These are phyloP conservation scores for Aselliscus stoliczkanus DNA, from an alignment of 2,797 vertebrate genomes.

Conservation along the genomic window DNA sequence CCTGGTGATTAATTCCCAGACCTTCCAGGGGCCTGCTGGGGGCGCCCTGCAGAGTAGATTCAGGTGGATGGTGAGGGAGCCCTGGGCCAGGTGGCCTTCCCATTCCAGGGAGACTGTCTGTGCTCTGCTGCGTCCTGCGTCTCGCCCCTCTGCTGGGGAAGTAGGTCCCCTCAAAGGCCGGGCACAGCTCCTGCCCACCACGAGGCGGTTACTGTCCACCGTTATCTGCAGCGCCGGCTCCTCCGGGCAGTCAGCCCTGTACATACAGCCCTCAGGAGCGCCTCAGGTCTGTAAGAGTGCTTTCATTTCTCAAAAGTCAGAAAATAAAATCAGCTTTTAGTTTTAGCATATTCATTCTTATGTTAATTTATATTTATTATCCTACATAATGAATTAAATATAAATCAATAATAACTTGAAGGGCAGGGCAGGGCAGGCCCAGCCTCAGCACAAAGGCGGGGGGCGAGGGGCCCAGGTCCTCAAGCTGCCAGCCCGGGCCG, in stretches of 20 bases:
- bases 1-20: fast-evolving
- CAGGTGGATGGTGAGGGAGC: not conserved
- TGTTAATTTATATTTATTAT: not conserved
- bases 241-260: fast-evolving
- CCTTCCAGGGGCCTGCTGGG: fast-evolving
- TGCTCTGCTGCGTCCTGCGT: not conserved
- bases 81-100: not conserved
- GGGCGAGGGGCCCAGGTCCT: not conserved
- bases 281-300: no score
- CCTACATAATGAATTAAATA: not conserved
- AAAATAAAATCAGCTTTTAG: not conserved
- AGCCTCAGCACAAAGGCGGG: not conserved
- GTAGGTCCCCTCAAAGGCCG: fast-evolving
- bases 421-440: not conserved
- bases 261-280: fast-evolving
- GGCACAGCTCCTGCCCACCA: not conserved
- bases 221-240: not conserved
- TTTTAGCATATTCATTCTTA: not conserved
- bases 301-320: not conserved
- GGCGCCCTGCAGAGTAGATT: not conserved
- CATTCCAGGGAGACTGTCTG: fast-evolving
- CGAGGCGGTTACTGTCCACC: fast-evolving
- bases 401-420: not conserved
- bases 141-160: fast-evolving
- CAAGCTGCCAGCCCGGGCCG: not conserved